phyloP scores from a whole-genome alignment of 2,797 vertebrate species.

The Cynodonichthys magdalenae region DNA sequence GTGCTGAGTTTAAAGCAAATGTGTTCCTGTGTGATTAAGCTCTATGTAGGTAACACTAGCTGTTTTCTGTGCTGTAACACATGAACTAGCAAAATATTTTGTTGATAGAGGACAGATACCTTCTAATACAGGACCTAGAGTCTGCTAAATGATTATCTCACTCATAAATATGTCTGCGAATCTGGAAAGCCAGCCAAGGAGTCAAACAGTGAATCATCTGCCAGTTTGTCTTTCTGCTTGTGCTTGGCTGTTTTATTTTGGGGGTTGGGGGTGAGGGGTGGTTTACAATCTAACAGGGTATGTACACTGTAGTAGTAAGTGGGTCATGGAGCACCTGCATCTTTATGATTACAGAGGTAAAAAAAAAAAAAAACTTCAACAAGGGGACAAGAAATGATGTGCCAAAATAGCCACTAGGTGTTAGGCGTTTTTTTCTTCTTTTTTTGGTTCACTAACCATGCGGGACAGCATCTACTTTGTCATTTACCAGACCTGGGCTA shows the following conservation, averaged over 20 bases:
- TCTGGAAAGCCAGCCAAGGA: conserved; percentile 23
- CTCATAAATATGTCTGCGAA: conserved; percentile 25
- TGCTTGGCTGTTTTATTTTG: conserved; percentile 6
- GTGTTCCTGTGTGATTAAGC: conserved; percentile 2
- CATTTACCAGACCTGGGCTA: conserved; percentile 9
- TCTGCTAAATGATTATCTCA: conserved; percentile 23
- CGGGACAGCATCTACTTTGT: conserved; percentile 25
- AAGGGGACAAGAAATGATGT: conserved; percentile 22
- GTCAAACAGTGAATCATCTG: conserved; percentile 23
- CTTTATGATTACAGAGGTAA: conserved; percentile 56
- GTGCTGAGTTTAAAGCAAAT: conserved; percentile 2
- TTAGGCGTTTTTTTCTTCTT: conserved; percentile 2
- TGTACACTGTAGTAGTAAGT: conserved; percentile 51
- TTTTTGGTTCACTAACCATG: conserved; percentile 12
- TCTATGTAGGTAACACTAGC: neutral
- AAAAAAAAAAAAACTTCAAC: conserved; percentile 53
- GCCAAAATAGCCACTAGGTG: conserved; percentile 46
- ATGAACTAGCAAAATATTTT: conserved; percentile 20
- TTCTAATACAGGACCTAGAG: conserved; percentile 19
- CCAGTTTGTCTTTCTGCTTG: conserved; percentile 15
- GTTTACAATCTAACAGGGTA: conserved; percentile 12
- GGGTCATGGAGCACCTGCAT: conserved; percentile 63
- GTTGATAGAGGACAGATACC: conserved; percentile 30
- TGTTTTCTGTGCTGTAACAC: neutral
- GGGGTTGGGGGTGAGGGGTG: conserved; percentile 13